A percentile compares a stretch with the other conserved stretches of the same genome.
These are phyloP conservation scores for Enteromius argenteus DNA, from an alignment of 2,797 vertebrate genomes.

Conservation along the genomic window DNA sequence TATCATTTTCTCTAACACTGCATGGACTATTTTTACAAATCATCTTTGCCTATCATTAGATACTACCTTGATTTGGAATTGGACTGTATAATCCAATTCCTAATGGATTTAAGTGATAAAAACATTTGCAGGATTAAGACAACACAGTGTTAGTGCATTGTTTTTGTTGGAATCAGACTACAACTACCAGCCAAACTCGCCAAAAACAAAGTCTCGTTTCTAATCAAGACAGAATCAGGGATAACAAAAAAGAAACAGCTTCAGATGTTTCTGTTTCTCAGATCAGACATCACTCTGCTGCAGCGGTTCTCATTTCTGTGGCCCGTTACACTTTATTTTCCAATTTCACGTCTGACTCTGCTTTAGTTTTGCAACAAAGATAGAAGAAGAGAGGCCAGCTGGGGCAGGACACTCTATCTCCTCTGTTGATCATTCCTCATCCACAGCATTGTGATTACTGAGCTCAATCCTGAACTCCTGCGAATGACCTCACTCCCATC, in stretches of 20 bases:
- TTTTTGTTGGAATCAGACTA: slow-evolving; percentile 15
- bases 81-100: slow-evolving; percentile 21
- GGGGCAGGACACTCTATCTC: slow-evolving; percentile 71
- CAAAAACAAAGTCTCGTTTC: slow-evolving; percentile 40
- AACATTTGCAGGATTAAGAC: slow-evolving; percentile 1
- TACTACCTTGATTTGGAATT: background rate
- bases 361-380: slow-evolving; percentile 80
- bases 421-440: slow-evolving; percentile 62
- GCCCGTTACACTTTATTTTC: slow-evolving; percentile 83
- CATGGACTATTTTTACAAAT: background rate
- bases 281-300: slow-evolving; percentile 64
- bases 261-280: slow-evolving; percentile 50
- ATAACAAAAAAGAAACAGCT: slow-evolving; percentile 23
- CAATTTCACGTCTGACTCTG: slow-evolving; percentile 82
- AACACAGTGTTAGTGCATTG: background rate
- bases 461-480: slow-evolving; percentile 62
- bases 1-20: slow-evolving; percentile 20
- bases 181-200: background rate
- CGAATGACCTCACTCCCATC: slow-evolving; percentile 65
- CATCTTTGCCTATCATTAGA: slow-evolving; percentile 24
- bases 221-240: slow-evolving; percentile 45
- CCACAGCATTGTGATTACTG: slow-evolving; percentile 61
- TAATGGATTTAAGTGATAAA: slow-evolving; percentile 29
- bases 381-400: slow-evolving; percentile 78
- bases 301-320: slow-evolving; percentile 75